Conservation (phyloP, 1,140 invertebrate genomes). For the Drosophila carrolli region DNA sequence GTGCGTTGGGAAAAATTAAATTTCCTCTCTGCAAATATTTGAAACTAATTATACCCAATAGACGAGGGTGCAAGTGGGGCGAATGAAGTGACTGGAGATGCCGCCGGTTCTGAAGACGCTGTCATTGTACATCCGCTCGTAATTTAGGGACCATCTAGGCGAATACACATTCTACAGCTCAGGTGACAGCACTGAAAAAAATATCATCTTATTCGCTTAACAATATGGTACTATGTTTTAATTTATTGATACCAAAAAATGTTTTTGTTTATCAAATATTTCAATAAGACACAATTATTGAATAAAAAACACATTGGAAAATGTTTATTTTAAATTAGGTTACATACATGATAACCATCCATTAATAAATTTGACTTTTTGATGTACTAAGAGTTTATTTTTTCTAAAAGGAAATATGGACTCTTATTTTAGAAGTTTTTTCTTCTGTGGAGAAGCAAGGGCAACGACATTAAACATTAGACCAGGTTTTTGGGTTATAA, state of each 20-base stretch:
- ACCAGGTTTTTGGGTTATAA: constrained; percentile 70
- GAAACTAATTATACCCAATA: constrained; percentile 84
- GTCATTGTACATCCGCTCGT: constrained; percentile 73
- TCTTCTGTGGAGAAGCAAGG: neutral
- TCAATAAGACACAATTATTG: too few relatives aligned
- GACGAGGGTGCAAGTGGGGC: constrained; percentile 42
- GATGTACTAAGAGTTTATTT: too few relatives aligned
- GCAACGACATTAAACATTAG: constrained; percentile 44
- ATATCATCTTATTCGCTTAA: neutral
- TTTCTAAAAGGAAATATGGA: too few relatives aligned
- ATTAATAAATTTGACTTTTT: too few relatives aligned
- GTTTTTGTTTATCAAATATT: too few relatives aligned
- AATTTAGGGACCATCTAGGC: constrained; percentile 59
- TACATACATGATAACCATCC: too few relatives aligned
- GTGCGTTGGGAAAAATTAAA: constrained; percentile 73
- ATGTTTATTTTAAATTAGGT: too few relatives aligned
- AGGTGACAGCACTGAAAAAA: constrained; percentile 31
- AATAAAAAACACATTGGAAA: too few relatives aligned
- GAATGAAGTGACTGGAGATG: constrained; percentile 13
- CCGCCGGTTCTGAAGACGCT: constrained; percentile 15
- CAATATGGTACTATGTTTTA: too few relatives aligned
- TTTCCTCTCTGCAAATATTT: constrained; percentile 77
- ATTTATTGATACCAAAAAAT: too few relatives aligned
- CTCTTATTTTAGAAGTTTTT: neutral
- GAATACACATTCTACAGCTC: constrained; percentile 34